Base-by-base conservation (phyloP, 64 coral and sea anemone genomes). In the Montipora capricornis region DNA sequence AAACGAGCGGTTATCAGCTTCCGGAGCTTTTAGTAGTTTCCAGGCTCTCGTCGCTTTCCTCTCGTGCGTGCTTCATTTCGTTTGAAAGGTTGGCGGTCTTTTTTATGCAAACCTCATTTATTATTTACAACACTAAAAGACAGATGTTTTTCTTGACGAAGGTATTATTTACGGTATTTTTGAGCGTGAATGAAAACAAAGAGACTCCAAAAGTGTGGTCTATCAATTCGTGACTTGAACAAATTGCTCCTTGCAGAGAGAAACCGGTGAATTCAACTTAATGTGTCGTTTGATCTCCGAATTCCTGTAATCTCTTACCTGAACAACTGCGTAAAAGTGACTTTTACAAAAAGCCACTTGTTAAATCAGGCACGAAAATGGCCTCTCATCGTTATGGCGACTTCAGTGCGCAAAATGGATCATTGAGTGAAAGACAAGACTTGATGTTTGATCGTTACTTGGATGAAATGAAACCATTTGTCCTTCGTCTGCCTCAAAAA, bases 401-500 rank as follows among this genome's bases (percentile, higher is more conserved):
- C 37, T 68, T 83, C 17, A 91, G 69, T 51, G 68, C 70, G 49
- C 76, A 82, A 12, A 74, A 89, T 67, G 75, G 88, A 0, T 88
- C 75, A 37, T 57, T 96, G 11, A 89, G 80, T 76, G 98, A 96
- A 76, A 94, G 89, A 94, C 95, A 96, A 47, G 98, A 99, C 66
- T 95, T 74, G 12, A 89, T 88, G 76, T 93, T 99, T 49, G 95
- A 99, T 87, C 92, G 85, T 24, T 99, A 94, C 64, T 47, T 99
- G 55, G 95, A 96, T 55, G 89, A 96, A 60, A 99, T 99, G 98
- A 99, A 99, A 24, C 95, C 95, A 8, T 96, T 74, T 74, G 98
- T 99, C 3, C 89, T 99, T 48, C 89, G 95, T 14, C 95, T 99
- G 20, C 64, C 95, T 46, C 92, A 96, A 59, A 99, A 99, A 88